Percentiles rank a stretch among this genome's conserved stretches.
These are phyloP conservation scores for Amorpha juglandis DNA, from an alignment of 2,888 invertebrate genomes.

Conservation along the genomic window DNA sequence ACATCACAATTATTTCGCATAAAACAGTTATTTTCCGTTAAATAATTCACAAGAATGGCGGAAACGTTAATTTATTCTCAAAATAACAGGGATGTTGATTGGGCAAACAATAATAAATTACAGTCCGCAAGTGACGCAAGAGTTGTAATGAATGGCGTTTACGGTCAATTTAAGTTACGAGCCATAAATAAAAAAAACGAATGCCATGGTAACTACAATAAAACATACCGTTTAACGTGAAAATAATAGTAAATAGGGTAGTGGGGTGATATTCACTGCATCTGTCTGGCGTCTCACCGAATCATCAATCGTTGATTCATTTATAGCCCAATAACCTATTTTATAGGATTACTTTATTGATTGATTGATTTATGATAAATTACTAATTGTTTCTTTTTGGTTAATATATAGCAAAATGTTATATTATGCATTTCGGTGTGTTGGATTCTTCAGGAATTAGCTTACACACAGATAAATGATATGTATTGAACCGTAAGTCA, in stretches of 20 bases:
- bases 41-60: conserved; percentile 31
- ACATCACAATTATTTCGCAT: neutral
- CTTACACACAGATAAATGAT: no score
- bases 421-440: no score
- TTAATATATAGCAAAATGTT: no score
- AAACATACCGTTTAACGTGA: conserved; percentile 17
- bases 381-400: no score
- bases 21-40: neutral
- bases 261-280: conserved; percentile 1
- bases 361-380: no score
- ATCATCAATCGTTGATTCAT: conserved; percentile 18
- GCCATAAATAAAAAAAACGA: conserved; percentile 32
- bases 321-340: neutral
- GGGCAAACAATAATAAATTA: conserved; percentile 36
- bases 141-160: conserved; percentile 38
- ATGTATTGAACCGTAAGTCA: no score
- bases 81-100: conserved; percentile 41
- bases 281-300: neutral
- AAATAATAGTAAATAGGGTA: conserved; percentile 3
- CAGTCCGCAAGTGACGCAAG: conserved; percentile 39
- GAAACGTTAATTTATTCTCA: conserved; percentile 43
- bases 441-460: no score
- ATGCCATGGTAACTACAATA: conserved; percentile 12
- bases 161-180: conserved; percentile 37
- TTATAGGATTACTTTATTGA: no score